These are phyloP conservation scores for Taenioides sp. DNA, from an alignment of 2,797 vertebrate genomes.

Conservation along the genomic window DNA sequence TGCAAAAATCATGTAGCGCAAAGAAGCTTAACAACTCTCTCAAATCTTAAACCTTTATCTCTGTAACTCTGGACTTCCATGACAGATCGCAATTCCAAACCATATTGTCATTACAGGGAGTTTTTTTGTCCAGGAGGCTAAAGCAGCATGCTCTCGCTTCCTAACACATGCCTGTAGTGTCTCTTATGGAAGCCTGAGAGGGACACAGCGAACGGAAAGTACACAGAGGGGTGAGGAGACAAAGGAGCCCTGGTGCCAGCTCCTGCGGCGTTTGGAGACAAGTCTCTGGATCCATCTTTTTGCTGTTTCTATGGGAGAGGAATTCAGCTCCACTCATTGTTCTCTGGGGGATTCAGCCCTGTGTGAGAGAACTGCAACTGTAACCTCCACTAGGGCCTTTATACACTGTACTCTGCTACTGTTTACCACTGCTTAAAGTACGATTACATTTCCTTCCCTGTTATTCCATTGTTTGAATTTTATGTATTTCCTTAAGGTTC, in stretches of 20 bases:
- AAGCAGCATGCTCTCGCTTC: constrained; percentile 20
- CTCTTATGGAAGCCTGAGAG: constrained; percentile 11
- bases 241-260: constrained; percentile 35
- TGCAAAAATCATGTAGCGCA: background rate
- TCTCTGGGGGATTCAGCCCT: constrained; percentile 24
- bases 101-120: constrained; percentile 19
- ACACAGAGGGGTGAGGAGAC: constrained; percentile 11
- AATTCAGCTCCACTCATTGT: constrained; percentile 12
- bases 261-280: constrained; percentile 22
- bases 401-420: background rate
- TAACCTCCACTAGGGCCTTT: constrained; percentile 10
- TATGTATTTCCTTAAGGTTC: no score
- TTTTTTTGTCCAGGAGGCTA: constrained; percentile 12
- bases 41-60: constrained; percentile 15
- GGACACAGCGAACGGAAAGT: constrained; percentile 9
- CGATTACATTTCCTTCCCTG: background rate
- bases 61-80: constrained; percentile 7
- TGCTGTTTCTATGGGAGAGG: constrained; percentile 16
- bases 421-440: background rate
- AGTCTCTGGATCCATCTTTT: constrained; percentile 14
- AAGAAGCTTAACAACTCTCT: background rate
- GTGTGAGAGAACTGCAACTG: constrained; percentile 25
- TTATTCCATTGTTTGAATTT: no score
- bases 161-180: constrained; percentile 3
- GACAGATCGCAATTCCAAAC: background rate